These are phyloP conservation scores for Prinia subflava DNA, from an alignment of 2,113 vertebrate species.

Conservation along the genomic window DNA sequence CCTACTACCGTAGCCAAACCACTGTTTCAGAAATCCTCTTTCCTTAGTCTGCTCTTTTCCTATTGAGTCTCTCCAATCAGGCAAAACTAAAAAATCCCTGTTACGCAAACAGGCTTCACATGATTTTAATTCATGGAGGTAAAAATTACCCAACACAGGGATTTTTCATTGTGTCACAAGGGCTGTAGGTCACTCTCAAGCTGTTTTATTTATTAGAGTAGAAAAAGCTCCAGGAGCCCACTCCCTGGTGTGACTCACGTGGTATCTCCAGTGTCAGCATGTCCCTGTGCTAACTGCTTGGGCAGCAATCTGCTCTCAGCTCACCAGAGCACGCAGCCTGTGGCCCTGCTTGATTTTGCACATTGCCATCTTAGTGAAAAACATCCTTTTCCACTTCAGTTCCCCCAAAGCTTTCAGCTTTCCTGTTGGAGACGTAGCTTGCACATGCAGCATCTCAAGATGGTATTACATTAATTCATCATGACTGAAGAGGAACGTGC, in stretches of 20 bases:
- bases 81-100: conserved; percentile 40
- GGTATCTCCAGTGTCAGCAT: background rate
- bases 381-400: background rate
- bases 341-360: background rate
- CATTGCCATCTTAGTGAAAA: background rate
- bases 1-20: background rate
- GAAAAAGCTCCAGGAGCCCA: background rate
- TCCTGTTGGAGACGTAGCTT: background rate
- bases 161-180: conserved; percentile 8
- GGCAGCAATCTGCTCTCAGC: background rate
- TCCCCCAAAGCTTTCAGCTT: background rate
- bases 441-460: background rate
- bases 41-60: background rate
- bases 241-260: background rate
- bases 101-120: background rate
- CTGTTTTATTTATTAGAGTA: background rate
- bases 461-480: background rate
- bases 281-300: background rate
- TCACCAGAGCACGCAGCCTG: background rate
- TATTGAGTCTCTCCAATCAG: background rate
- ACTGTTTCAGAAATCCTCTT: background rate
- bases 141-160: background rate
- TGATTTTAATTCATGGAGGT: background rate
- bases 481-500: background rate
- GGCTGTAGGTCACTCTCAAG: background rate